These are phyloP conservation scores for Platyscapa corneri DNA, from an alignment of 1,140 invertebrate species.

Conservation along the genomic window DNA sequence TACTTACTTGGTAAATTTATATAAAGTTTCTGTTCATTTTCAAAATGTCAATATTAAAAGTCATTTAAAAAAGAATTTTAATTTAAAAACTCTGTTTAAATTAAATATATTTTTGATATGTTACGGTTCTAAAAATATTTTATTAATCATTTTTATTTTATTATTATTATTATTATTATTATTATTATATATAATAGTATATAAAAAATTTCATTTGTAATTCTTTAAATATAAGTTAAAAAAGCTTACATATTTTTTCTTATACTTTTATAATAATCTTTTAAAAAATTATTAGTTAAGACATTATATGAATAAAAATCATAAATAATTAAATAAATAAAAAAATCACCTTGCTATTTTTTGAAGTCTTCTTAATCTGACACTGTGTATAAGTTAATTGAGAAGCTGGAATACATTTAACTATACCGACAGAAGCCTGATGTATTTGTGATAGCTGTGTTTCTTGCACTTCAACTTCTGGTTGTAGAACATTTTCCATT, in stretches of 20 bases:
- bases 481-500: conserved; percentile 59
- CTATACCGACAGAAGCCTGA: conserved; percentile 61
- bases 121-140: neutral
- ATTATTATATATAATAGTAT: too few relatives aligned
- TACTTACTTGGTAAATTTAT: too few relatives aligned
- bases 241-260: too few relatives aligned
- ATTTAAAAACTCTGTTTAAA: too few relatives aligned
- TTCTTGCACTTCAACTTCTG: conserved; percentile 59
- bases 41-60: neutral
- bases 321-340: conserved; percentile 16
- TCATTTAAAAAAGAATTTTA: neutral
- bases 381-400: conserved; percentile 68
- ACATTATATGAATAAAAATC: neutral
- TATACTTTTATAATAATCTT: too few relatives aligned
- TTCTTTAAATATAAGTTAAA: too few relatives aligned
- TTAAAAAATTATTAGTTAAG: neutral
- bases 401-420: conserved; percentile 73
- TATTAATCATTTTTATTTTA: neutral
- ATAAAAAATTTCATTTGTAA: too few relatives aligned
- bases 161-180: too few relatives aligned
- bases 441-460: conserved; percentile 8
- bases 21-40: too few relatives aligned
- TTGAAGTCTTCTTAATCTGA: conserved; percentile 70
- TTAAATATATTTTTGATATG: neutral
- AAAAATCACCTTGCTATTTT: conserved; percentile 69